Conservation (phyloP, 2,113 vertebrate genomes). For the Agelaius tricolor region DNA sequence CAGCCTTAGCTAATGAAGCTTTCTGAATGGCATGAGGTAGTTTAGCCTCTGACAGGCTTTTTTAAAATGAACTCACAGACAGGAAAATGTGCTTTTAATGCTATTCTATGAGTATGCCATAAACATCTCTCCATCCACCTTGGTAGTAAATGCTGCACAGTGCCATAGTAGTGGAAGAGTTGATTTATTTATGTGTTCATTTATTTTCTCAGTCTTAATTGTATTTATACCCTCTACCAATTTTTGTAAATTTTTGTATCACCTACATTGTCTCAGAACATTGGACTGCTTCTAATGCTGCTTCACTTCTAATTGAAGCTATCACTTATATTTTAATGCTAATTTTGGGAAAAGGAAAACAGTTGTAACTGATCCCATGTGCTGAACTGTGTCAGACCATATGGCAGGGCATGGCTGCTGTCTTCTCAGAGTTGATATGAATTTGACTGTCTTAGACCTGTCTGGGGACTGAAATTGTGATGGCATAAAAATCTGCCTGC, state of each 20-base stretch:
- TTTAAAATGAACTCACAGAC: neutral
- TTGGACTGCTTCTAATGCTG: constrained; percentile 28
- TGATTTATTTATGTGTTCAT: neutral
- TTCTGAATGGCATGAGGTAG: neutral
- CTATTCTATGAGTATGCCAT: neutral
- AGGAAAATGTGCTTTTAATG: neutral
- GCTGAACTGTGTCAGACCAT: constrained; percentile 42
- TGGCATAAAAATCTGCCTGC: neutral
- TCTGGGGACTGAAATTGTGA: neutral
- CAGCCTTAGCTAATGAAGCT: neutral
- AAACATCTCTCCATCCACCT: neutral
- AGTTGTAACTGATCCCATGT: neutral
- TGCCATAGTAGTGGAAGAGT: neutral
- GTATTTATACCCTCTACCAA: neutral
- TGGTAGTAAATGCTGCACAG: neutral
- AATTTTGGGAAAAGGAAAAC: constrained; percentile 15
- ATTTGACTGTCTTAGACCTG: constrained; percentile 12
- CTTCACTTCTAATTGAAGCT: constrained; percentile 13
- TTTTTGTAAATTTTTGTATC: neutral
- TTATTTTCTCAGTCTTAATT: constrained; percentile 5
- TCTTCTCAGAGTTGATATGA: neutral
- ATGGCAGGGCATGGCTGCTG: constrained; percentile 43
- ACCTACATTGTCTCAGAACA: neutral
- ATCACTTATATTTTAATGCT: constrained; percentile 51
- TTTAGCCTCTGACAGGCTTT: neutral